Percentiles rank a stretch among this genome's conserved stretches.
phyloP scores from a whole-genome alignment of 1,140 invertebrate genomes.

The Drosophila rufa region DNA sequence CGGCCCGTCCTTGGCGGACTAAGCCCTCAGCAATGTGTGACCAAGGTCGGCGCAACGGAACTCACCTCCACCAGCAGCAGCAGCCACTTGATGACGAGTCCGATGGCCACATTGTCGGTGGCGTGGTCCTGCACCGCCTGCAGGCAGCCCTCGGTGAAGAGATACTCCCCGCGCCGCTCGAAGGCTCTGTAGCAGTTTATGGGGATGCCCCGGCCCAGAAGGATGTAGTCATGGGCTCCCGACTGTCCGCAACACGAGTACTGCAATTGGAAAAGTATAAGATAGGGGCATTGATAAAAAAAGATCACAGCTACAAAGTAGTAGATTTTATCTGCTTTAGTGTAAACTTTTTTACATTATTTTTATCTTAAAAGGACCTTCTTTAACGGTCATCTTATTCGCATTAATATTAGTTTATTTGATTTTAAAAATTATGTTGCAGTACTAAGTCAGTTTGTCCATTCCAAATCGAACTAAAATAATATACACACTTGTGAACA shows the following conservation, averaged over 20 bases:
- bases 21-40: constrained; percentile 58
- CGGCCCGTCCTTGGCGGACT: constrained; percentile 34
- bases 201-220: constrained; percentile 62
- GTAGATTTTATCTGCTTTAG: neutral
- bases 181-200: constrained; percentile 59
- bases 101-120: constrained; percentile 66
- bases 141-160: constrained; percentile 63
- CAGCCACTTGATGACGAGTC: constrained; percentile 75
- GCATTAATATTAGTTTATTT: no score
- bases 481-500: no score
- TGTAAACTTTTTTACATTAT: neutral
- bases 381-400: no score
- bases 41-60: constrained; percentile 37
- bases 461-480: no score
- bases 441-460: no score
- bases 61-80: constrained; percentile 72
- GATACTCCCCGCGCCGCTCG: constrained; percentile 36
- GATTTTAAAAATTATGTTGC: no score
- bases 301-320: neutral
- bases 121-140: constrained; percentile 65
- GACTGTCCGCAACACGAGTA: constrained; percentile 69
- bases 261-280: constrained; percentile 24
- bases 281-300: neutral
- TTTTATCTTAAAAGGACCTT: no score
- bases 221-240: constrained; percentile 66